phyloP scores from a whole-genome alignment of 1,140 invertebrate species.

The Sesamia nonagrioides region DNA sequence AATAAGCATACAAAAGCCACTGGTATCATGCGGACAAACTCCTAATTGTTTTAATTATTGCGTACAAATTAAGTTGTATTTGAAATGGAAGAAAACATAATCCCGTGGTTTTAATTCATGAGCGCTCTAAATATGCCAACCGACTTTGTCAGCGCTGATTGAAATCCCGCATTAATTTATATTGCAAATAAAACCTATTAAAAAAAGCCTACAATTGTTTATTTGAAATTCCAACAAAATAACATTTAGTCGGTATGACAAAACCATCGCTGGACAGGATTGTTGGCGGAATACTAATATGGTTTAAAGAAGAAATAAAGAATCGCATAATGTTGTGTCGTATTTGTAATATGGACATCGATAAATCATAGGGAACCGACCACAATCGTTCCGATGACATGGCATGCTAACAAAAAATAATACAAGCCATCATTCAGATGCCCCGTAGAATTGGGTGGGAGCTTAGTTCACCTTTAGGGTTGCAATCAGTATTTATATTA shows the following conservation, averaged over 20 bases:
- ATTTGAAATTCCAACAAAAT: conserved; percentile 86
- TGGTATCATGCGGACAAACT: conserved; percentile 37
- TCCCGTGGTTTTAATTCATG: conserved; percentile 78
- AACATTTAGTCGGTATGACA: conserved; percentile 86
- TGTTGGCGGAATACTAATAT: conserved; percentile 86
- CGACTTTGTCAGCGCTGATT: conserved; percentile 72
- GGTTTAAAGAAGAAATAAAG: conserved; percentile 86
- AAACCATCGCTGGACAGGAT: conserved; percentile 81
- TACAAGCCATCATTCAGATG: conserved; percentile 85
- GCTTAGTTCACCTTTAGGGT: conserved; percentile 69
- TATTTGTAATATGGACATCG: conserved; percentile 86
- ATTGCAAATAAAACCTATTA: conserved; percentile 72
- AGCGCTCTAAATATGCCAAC: conserved; percentile 73
- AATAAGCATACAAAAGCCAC: conserved; percentile 34
- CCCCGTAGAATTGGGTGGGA: conserved; percentile 83
- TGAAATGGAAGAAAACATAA: conserved; percentile 69
- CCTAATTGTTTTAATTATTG: conserved; percentile 78
- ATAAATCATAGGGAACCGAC: conserved; percentile 86
- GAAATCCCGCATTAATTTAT: conserved; percentile 79
- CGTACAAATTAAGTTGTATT: conserved; percentile 83
- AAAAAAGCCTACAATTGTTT: conserved; percentile 78
- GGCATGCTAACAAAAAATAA: conserved; percentile 85
- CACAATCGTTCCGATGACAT: conserved; percentile 86
- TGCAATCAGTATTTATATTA: conserved; percentile 44
- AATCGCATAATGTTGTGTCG: conserved; percentile 84